These are phyloP conservation scores for Botia almorhae DNA, from an alignment of 2,797 vertebrate species.

Conservation along the genomic window DNA sequence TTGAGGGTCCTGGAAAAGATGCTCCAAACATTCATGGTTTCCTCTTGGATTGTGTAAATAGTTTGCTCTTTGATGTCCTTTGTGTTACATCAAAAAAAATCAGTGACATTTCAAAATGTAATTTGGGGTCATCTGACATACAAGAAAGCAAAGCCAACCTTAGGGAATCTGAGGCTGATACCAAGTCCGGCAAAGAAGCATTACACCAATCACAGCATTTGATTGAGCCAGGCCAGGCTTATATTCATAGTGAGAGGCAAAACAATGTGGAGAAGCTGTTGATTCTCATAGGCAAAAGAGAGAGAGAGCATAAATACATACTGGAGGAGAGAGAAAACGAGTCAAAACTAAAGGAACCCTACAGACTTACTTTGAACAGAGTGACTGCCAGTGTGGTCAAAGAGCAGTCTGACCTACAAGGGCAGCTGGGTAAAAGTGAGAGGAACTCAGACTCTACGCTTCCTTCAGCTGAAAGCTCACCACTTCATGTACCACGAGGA, in stretches of 20 bases:
- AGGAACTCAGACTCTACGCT: constrained; percentile 24
- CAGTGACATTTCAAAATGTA: constrained; percentile 75
- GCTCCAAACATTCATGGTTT: constrained; percentile 72
- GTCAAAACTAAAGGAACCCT: constrained; percentile 68
- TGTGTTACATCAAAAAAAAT: constrained; percentile 90
- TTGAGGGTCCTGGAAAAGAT: constrained; percentile 71
- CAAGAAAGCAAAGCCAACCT: constrained; percentile 64
- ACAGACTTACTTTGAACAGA: constrained; percentile 66
- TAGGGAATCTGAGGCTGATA: constrained; percentile 59
- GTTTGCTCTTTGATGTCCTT: constrained; percentile 87
- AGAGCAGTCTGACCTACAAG: constrained; percentile 71
- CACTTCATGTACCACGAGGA: constrained; percentile 64
- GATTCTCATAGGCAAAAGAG: constrained; percentile 44
- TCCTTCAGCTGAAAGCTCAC: constrained; percentile 41
- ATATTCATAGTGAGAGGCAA: constrained; percentile 62
- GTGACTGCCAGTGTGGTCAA: constrained; percentile 55
- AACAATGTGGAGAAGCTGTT: constrained; percentile 64
- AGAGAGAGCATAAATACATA: constrained; percentile 62
- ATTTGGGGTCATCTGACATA: constrained; percentile 71
- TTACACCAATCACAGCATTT: constrained; percentile 64
- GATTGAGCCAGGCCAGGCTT: constrained; percentile 60
- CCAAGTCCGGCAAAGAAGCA: constrained; percentile 68
- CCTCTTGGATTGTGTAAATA: constrained; percentile 84
- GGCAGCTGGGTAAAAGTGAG: constrained; percentile 59
- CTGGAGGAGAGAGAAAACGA: constrained; percentile 68